These are phyloP conservation scores for Mormyrus hasselquistii DNA, from an alignment of 2,797 vertebrate species.

Conservation along the genomic window DNA sequence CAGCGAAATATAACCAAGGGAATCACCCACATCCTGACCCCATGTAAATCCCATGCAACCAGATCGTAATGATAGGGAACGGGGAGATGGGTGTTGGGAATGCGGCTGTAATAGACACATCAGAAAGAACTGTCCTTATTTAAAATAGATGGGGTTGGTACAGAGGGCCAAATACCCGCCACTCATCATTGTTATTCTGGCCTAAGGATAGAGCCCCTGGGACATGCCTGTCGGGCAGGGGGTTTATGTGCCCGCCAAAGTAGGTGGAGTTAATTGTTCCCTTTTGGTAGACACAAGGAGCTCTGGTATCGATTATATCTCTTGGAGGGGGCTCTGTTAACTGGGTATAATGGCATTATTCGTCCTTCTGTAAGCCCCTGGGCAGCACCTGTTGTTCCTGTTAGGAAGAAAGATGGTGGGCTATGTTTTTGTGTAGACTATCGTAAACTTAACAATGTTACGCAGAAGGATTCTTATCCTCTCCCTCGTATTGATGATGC, in stretches of 20 bases:
- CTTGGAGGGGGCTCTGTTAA: background rate
- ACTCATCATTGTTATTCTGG: background rate
- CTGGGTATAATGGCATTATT: background rate
- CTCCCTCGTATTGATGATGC: background rate
- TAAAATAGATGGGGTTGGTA: background rate
- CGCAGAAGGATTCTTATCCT: background rate
- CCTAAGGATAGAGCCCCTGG: background rate
- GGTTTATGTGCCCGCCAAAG: background rate
- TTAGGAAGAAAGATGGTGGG: background rate
- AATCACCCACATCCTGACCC: background rate
- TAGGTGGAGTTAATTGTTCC: background rate
- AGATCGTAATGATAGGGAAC: background rate
- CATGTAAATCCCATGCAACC: background rate
- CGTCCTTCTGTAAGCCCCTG: background rate
- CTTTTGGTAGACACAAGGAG: background rate
- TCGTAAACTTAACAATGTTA: background rate
- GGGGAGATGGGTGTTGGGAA: background rate
- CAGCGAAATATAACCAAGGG: background rate
- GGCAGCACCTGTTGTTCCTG: background rate
- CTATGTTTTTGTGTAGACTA: background rate
- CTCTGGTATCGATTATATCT: background rate
- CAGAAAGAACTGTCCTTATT: background rate
- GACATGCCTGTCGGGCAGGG: background rate
- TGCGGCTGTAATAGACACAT: background rate
- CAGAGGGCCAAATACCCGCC: background rate